Evolutionary conservation across 2,797 vertebrate genomes (phyloP).

Genomic region (Coranthus polyacanthus): DNA sequence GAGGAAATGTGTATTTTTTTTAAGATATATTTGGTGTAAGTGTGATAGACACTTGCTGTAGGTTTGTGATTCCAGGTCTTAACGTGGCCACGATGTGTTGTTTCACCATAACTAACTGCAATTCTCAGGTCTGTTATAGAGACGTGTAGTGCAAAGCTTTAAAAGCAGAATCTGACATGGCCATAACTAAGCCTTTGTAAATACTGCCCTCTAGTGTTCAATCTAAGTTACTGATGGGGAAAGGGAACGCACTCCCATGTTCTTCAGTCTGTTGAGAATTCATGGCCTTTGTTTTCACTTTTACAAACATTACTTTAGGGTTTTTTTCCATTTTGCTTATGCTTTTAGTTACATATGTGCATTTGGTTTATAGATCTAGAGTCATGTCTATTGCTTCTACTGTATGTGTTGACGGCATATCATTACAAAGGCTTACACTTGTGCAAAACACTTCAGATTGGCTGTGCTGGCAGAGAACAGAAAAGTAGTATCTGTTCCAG

Average conservation of each 20-base stretch:
- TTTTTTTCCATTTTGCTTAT: too few relatives aligned
- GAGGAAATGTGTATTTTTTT: not conserved
- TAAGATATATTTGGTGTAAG: too few relatives aligned
- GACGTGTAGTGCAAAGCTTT: not conserved
- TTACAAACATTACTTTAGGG: not conserved
- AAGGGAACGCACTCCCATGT: not conserved
- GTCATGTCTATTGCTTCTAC: too few relatives aligned
- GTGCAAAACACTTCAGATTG: too few relatives aligned
- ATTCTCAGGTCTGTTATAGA: slow-evolving; percentile 6
- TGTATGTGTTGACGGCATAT: too few relatives aligned
- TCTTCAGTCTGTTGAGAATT: not conserved
- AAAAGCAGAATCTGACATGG: not conserved
- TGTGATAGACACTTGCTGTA: not conserved
- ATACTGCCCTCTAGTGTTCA: slow-evolving; percentile 80
- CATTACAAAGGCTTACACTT: too few relatives aligned
- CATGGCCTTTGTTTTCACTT: not conserved
- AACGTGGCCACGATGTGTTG: not conserved
- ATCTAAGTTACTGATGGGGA: not conserved
- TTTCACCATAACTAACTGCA: slow-evolving; percentile 3
- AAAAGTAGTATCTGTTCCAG: too few relatives aligned
- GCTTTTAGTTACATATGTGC: too few relatives aligned
- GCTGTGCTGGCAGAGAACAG: too few relatives aligned
- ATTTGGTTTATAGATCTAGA: too few relatives aligned
- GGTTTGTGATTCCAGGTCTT: not conserved
- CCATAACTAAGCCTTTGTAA: slow-evolving; percentile 59